phyloP scores from a whole-genome alignment of 2,113 vertebrate genomes.

The Heterotilapia buettikoferi region DNA sequence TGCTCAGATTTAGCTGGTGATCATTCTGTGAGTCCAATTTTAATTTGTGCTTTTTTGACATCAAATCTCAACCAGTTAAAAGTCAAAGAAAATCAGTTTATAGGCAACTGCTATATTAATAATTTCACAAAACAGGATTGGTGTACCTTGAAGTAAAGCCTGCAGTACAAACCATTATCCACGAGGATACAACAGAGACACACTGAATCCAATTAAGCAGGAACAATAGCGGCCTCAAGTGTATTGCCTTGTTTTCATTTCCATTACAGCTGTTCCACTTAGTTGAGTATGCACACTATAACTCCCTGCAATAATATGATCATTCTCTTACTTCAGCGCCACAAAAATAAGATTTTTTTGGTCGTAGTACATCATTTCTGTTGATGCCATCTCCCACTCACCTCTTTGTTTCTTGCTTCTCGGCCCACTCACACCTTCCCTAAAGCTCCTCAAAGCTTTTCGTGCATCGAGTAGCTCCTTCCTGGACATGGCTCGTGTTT shows the following conservation, averaged over 20 bases:
- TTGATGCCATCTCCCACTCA: constrained; percentile 38
- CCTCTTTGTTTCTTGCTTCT: constrained; percentile 54
- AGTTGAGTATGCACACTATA: neutral
- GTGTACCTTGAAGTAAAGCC: neutral
- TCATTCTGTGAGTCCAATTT: neutral
- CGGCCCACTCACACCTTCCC: constrained; percentile 29
- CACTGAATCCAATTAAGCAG: constrained; percentile 10
- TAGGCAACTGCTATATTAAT: neutral
- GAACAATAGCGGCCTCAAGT: neutral
- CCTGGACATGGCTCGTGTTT: constrained; percentile 33
- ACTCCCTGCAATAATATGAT: neutral
- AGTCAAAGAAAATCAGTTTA: neutral
- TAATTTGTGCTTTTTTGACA: neutral
- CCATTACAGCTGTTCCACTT: constrained; percentile 5
- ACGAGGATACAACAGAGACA: neutral
- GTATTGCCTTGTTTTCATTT: constrained; percentile 10
- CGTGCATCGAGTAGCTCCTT: constrained; percentile 62
- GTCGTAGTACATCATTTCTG: neutral
- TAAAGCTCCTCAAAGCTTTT: constrained; percentile 47
- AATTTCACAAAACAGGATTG: neutral
- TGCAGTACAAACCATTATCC: neutral
- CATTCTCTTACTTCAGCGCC: neutral
- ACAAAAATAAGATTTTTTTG: neutral
- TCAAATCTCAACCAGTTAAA: neutral
- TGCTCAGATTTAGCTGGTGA: neutral